Base-by-base conservation (phyloP, 2,113 vertebrate species). In the Rhynchopsitta pachyrhyncha region DNA sequence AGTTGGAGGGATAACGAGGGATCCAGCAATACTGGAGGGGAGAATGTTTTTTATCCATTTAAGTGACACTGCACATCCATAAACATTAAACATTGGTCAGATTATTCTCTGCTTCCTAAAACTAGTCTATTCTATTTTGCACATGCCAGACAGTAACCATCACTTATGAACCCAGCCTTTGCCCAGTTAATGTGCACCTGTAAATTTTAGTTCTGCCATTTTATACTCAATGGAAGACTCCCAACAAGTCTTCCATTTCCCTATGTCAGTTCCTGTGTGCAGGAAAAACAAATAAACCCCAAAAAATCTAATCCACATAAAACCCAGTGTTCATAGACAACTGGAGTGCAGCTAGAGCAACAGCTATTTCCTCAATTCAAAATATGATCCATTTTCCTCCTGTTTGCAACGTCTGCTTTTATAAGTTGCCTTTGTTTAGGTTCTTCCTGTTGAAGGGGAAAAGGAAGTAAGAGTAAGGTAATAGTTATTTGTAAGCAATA, bases 101-200 rank as follows among this genome's bases (percentile, higher is more conserved):
- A 53, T 55, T 69, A 47, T 12, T 67, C 59, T n/a, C 23, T 1
- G 0, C 17, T 29, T 23, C 37, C 63, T 82, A 53, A 66, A 70
- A 80, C 12, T 14, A 75, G 60, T 35, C 52, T 1, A 2, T 17
- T 80, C 4, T 39, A 3, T n/a, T 46, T 93, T 59, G 31, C 37
- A 22, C 17, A 10, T 13, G 20, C 5, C 70, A 77, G 13, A 14
- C 0, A 47, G 20, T 39, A 82, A 47, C 7, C 24, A 31, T 5
- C 41, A 46, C 19, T 14, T 35, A 4, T 20, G 31, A 93, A 31
- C 8, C 17, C 22, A 52, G 24, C 11, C 28, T 71, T 27, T 71
- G 55, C 12, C 39, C 18, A 27, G 52, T 35, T 63, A 44, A 46
- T 0, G 0, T 1, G 7, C n/a, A 74, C n/a, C 46, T 50, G n/a